phyloP scores from a whole-genome alignment of 2,888 invertebrate genomes.

The Pseudococcus viburni region DNA sequence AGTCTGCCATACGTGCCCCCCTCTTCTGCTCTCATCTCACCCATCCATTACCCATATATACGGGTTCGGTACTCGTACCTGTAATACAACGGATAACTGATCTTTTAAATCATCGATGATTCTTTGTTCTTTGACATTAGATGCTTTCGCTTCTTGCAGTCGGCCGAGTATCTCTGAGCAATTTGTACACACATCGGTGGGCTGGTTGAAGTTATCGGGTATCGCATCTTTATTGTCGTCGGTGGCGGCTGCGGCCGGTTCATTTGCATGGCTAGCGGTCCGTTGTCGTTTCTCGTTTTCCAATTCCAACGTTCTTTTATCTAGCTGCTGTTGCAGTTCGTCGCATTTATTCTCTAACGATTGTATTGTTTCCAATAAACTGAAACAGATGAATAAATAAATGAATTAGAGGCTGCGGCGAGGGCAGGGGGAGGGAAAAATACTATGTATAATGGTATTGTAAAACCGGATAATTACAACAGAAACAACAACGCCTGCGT shows the following conservation, averaged over 20 bases:
- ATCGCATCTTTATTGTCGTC: constrained; percentile 25
- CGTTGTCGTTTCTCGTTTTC: constrained; percentile 72
- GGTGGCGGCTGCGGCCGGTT: constrained; percentile 68
- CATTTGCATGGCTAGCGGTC: constrained; percentile 5
- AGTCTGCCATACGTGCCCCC: not conserved
- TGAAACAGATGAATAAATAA: constrained; percentile 71
- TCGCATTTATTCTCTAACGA: constrained; percentile 86
- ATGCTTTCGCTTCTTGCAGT: constrained; percentile 73
- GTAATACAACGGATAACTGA: constrained; percentile 80
- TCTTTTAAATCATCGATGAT: constrained; percentile 83
- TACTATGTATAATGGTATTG: not conserved
- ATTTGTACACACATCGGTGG: constrained; percentile 23
- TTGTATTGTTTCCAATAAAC: constrained; percentile 83
- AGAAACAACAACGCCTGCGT: not conserved
- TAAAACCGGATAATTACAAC: constrained; percentile 10
- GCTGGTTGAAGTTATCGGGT: not conserved
- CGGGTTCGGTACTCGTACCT: constrained; percentile 73
- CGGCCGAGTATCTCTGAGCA: constrained; percentile 71
- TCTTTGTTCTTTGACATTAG: constrained; percentile 81
- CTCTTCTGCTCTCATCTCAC: not conserved
- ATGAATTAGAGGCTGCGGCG: not conserved
- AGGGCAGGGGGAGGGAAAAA: not conserved
- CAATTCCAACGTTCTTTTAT: constrained; percentile 75
- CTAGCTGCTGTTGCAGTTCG: constrained; percentile 85
- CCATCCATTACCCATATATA: not conserved